phyloP scores from a whole-genome alignment of 2,113 vertebrate genomes.

The Mustelus asterias region DNA sequence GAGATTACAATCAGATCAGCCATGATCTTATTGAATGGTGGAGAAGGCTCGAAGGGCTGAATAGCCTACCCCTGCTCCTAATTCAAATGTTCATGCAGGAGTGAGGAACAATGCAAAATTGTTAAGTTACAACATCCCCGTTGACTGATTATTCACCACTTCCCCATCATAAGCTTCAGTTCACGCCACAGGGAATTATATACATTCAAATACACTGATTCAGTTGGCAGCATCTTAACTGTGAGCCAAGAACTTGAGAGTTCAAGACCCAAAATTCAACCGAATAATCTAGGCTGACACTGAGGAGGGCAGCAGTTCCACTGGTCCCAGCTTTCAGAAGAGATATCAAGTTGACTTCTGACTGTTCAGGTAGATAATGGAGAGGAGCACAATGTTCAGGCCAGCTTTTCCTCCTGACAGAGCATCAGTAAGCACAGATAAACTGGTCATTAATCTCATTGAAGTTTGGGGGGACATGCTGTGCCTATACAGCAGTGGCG shows the following conservation, averaged over 20 bases:
- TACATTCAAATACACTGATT: background rate
- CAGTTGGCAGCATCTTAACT: background rate
- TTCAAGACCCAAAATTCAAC: background rate
- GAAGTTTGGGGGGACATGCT: background rate
- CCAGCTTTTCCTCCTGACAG: background rate
- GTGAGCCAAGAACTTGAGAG: background rate
- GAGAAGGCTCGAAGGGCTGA: too few relatives aligned
- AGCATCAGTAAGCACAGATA: background rate
- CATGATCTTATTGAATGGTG: too few relatives aligned
- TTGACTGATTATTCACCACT: background rate
- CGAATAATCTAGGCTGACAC: background rate
- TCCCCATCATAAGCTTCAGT: background rate
- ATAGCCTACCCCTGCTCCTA: too few relatives aligned
- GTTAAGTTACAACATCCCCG: background rate
- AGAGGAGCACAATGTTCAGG: background rate
- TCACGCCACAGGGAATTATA: background rate
- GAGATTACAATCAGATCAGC: too few relatives aligned
- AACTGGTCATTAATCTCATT: background rate
- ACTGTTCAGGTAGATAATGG: background rate
- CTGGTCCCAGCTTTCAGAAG: background rate
- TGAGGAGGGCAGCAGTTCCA: background rate
- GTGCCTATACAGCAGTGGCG: background rate
- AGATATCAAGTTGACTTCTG: background rate
- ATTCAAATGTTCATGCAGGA: background rate
- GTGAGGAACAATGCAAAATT: background rate